Conservation (phyloP, 2,113 vertebrate genomes). For the Alligator sinensis region DNA sequence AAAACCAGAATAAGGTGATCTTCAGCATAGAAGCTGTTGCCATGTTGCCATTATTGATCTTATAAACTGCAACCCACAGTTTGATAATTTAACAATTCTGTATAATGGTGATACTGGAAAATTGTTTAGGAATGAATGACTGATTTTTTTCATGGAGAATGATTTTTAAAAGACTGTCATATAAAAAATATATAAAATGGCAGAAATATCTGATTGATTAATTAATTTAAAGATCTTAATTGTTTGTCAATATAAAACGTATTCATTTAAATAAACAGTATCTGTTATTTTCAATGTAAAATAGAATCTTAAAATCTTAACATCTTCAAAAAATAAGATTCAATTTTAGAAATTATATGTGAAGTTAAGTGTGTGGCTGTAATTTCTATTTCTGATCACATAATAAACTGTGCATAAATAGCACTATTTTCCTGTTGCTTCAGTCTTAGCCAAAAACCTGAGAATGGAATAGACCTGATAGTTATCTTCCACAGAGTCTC, state of each 20-base stretch:
- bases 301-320: neutral
- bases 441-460: neutral
- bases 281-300: neutral
- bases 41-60: conserved; percentile 17
- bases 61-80: conserved; percentile 50
- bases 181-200: neutral
- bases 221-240: neutral
- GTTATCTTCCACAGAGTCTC: neutral
- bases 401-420: neutral
- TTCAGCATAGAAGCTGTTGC: neutral
- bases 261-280: neutral
- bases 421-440: neutral
- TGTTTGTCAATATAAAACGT: neutral
- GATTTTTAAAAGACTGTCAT: conserved; percentile 15
- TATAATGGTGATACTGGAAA: conserved; percentile 26
- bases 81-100: conserved; percentile 69
- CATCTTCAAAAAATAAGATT: neutral
- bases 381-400: neutral
- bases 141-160: conserved; percentile 22
- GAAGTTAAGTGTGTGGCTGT: neutral
- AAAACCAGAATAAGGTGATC: neutral
- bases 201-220: neutral
- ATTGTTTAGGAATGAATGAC: conserved; percentile 26
- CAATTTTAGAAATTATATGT: neutral
- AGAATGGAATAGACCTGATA: neutral